Conservation (phyloP, 2,888 invertebrate species). For the Andrena haemorrhoa region DNA sequence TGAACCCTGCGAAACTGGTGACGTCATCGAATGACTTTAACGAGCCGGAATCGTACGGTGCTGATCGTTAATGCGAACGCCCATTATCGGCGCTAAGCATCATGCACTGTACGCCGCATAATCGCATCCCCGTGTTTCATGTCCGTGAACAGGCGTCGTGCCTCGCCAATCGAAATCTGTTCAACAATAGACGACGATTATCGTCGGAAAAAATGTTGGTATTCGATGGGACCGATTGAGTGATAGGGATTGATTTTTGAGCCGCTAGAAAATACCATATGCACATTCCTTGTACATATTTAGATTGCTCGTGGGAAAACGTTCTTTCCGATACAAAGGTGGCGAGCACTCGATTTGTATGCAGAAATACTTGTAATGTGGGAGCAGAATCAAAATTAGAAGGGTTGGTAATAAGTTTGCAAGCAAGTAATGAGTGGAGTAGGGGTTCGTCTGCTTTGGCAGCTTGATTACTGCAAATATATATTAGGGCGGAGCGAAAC, state of each 20-base stretch:
- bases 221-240: conserved; percentile 16
- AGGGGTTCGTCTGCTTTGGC: no score
- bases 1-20: conserved; percentile 70
- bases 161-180: neutral
- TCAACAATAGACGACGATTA: conserved; percentile 19
- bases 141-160: conserved; percentile 5
- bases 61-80: conserved; percentile 75
- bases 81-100: conserved; percentile 70
- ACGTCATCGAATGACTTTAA: conserved; percentile 67
- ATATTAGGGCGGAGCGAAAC: no score
- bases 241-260: neutral
- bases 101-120: conserved; percentile 64
- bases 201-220: conserved; percentile 21
- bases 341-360: no score
- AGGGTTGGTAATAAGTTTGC: no score
- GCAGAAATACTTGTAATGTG: no score
- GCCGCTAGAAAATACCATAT: neutral
- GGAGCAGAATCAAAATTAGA: no score
- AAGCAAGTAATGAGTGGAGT: no score
- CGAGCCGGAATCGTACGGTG: conserved; percentile 68
- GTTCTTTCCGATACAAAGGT: no score
- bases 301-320: no score
- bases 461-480: no score
- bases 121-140: conserved; percentile 65
- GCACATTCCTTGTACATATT: no score